Evolutionary conservation across 2,797 vertebrate genomes (phyloP).

Genomic region (Pseudomugil tenellus): DNA sequence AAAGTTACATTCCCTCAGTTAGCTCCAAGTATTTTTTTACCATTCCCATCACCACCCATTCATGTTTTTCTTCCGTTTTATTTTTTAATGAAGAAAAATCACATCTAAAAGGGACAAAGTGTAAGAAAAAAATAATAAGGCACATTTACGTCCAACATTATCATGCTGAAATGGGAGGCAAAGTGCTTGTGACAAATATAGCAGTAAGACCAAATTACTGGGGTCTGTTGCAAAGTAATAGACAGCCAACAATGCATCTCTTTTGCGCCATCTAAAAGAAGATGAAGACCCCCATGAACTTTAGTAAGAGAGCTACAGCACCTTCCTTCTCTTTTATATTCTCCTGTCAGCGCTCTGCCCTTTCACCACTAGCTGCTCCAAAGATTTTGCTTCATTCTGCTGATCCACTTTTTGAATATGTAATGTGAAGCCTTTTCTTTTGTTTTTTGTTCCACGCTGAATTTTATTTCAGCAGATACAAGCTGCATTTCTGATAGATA

Average conservation of each 20-base stretch:
- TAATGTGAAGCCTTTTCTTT: constrained; percentile 54
- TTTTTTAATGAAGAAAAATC: constrained; percentile 39
- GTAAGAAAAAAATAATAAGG: constrained; percentile 44
- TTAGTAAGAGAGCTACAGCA: constrained; percentile 45
- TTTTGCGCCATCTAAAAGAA: constrained; percentile 60
- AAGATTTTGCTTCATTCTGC: constrained; percentile 62
- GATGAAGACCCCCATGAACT: constrained; percentile 69
- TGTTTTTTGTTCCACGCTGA: constrained; percentile 41
- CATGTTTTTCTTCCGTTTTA: constrained; percentile 35
- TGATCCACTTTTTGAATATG: constrained; percentile 59
- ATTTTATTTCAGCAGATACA: constrained; percentile 34
- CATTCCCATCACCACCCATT: constrained; percentile 7
- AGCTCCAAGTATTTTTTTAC: constrained; percentile 27
- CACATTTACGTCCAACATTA: constrained; percentile 52
- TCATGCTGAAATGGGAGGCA: constrained; percentile 55
- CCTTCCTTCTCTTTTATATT: constrained; percentile 57
- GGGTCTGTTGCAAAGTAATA: constrained; percentile 43
- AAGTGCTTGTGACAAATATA: constrained; percentile 57
- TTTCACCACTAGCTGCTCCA: constrained; percentile 63
- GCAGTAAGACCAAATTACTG: constrained; percentile 50
- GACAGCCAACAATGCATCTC: constrained; percentile 31
- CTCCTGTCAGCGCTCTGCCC: constrained; percentile 58
- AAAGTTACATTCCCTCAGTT: constrained; percentile 39
- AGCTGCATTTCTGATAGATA: constrained; percentile 35
- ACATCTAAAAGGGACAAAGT: constrained; percentile 42